Evolutionary conservation across 1,140 invertebrate genomes (phyloP), one percentile per base, ranked within the genome.

Genomic region (Tyrophagus putrescentiae): DNA sequence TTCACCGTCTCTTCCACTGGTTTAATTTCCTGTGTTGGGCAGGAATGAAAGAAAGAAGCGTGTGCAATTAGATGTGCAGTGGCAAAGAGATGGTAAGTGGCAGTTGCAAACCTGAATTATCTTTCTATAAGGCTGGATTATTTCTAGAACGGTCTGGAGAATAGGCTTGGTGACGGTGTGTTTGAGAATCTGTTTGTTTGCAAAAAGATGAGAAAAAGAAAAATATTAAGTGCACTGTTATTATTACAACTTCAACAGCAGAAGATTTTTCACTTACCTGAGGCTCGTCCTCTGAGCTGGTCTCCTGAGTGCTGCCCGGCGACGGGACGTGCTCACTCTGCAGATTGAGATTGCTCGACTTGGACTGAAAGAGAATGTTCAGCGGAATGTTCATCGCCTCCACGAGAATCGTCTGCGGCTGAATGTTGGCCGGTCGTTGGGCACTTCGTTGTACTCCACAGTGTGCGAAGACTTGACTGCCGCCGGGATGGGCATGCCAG

Each of bases 121-220:
- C 34, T 58, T 58, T 61, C 58, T 23, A 27, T 18, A 60, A 54
- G 58, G 58, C n/a, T 9, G 33, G 25, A 60, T 60, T 2, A 60
- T 21, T 60, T 60, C 58, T n/a, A 29, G 9, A 4, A 60, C 18
- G 36, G 28, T 1, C 41, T 60, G 58, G n/a, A 61, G 4, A 28
- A 60, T 61, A 23, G 58, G 57, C 29, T 60, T 60, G 16, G 53
- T 60, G 2, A 60, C 58, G n/a, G 23, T 21, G 32, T 60, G 58
- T 3, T n/a, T n/a, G n/a, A n/a, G n/a, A n/a, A n/a, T n/a, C n/a
- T n/a, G n/a, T n/a, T n/a, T n/a, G n/a, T n/a, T n/a, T n/a, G n/a
- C n/a, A n/a, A n/a, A n/a, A n/a, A n/a, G n/a, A n/a, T n/a, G n/a
- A n/a, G n/a, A n/a, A n/a, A n/a, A n/a, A n/a, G n/a, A n/a, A n/a